Base-by-base conservation (phyloP, 2,888 invertebrate genomes). In the Busseola fusca region DNA sequence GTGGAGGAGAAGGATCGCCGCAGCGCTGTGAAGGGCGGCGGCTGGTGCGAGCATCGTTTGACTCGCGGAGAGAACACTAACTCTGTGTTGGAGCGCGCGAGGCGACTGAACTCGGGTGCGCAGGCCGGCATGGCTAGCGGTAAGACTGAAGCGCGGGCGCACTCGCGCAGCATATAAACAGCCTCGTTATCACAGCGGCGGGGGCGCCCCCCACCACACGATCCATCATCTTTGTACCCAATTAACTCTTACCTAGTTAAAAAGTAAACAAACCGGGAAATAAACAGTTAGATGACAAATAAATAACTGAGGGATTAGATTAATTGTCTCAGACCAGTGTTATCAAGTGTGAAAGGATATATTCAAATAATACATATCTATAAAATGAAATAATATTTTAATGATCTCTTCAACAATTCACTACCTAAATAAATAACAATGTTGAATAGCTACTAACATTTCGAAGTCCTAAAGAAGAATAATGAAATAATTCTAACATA, bases 111-210 rank as follows among this genome's bases (percentile, higher is more conserved):
- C 89, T 97, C 97, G 83, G 97, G 96, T 87, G 96, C 96, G 88
- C 97, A 97, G 85, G 97, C 96, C 91, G 97, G 97, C 97, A 97
- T 97, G 90, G 91, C 93, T 90, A 86, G 10, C 73, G 58, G 72
- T 73, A 75, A 73, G 79, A 94, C 93, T 94, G 93, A 89, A 92
- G 93, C 93, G 94, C 94, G 94, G 92, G 91, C 89, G 78, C 79
- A 70, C 78, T 78, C 82, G 79, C 85, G 71, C 86, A 85, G 91
- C 91, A 95, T 95, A 94, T 95, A 95, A 95, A 93, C 91, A 81
- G 87, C 86, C 89, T 92, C 91, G 92, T 95, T 95, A 94, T 94
- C 93, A 85, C 81, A 64, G 71, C 67, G 81, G 82, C 87, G 88
- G 87, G 88, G 87, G 86, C 87, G 86, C 89, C 90, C 85, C 87